A percentile compares a stretch with the other conserved stretches of the same genome.
Evolutionary conservation across 2,797 vertebrate genomes (phyloP).

Genomic region (Parambassis ranga): DNA sequence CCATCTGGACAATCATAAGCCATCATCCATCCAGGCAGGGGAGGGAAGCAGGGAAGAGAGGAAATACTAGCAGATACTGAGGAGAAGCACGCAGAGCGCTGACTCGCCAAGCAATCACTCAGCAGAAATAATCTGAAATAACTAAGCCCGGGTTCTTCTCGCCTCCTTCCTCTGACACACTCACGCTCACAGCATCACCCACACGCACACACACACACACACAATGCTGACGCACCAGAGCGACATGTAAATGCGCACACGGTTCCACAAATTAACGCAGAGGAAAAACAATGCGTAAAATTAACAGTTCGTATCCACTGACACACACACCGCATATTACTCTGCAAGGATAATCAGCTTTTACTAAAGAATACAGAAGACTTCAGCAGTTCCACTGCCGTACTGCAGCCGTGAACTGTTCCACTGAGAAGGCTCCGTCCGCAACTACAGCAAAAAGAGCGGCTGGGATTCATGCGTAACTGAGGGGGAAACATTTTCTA

Average conservation of each 20-base stretch:
- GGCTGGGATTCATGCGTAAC: slow-evolving; percentile 30
- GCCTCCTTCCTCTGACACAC: neutral
- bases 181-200: neutral
- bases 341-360: slow-evolving; percentile 4
- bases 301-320: neutral
- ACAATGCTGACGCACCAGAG: slow-evolving; percentile 53
- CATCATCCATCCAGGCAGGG: slow-evolving; percentile 49
- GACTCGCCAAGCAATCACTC: slow-evolving; percentile 58
- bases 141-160: slow-evolving; percentile 41
- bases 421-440: slow-evolving; percentile 22
- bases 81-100: slow-evolving; percentile 28
- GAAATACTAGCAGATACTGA: slow-evolving; percentile 28
- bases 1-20: slow-evolving; percentile 59
- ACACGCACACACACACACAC: neutral
- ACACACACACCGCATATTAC: neutral
- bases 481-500: neutral
- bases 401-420: slow-evolving; percentile 47
- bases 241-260: slow-evolving; percentile 38
- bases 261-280: slow-evolving; percentile 29
- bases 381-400: slow-evolving; percentile 15
- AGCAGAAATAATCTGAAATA: slow-evolving; percentile 67
- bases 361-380: neutral
- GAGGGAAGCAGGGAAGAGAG: slow-evolving; percentile 7
- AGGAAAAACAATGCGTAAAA: slow-evolving; percentile 32
- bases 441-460: slow-evolving; percentile 22